phyloP scores from a whole-genome alignment of 2,888 invertebrate species.

The Drosophila picticornis region DNA sequence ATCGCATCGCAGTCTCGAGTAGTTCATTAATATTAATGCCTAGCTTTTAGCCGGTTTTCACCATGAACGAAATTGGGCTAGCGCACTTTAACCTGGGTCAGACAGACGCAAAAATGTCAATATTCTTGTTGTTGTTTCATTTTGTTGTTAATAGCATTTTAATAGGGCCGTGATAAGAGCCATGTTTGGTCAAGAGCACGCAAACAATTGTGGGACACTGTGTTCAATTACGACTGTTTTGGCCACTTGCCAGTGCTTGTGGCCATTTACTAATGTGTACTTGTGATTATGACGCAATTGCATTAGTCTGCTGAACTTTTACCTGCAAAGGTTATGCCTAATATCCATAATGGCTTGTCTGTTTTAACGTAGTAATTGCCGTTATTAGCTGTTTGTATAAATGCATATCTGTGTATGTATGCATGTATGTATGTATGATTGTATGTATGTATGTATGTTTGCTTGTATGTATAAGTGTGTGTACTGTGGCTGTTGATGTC shows the following conservation, averaged over 20 bases:
- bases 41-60: slow-evolving; percentile 48
- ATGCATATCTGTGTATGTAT: not conserved
- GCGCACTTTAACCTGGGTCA: slow-evolving; percentile 52
- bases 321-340: slow-evolving; percentile 24
- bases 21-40: slow-evolving; percentile 75
- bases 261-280: slow-evolving; percentile 25
- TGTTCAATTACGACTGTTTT: slow-evolving; percentile 28
- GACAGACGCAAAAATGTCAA: slow-evolving; percentile 51
- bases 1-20: slow-evolving; percentile 21
- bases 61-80: slow-evolving; percentile 55
- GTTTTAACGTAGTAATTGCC: slow-evolving; percentile 59
- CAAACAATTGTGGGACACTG: slow-evolving; percentile 39
- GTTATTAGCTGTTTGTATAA: slow-evolving; percentile 43
- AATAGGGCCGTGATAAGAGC: slow-evolving; percentile 51
- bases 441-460: not conserved
- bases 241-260: slow-evolving; percentile 25
- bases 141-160: slow-evolving; percentile 72
- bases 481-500: slow-evolving; percentile 65
- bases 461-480: not conserved
- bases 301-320: slow-evolving; percentile 54
- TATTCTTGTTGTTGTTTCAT: slow-evolving; percentile 29
- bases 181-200: slow-evolving; percentile 11
- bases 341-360: slow-evolving; percentile 61
- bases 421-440: slow-evolving; percentile 16
- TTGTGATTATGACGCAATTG: slow-evolving; percentile 46